Conservation (phyloP, 2,797 vertebrate species). For the Cyclura pinguis region DNA sequence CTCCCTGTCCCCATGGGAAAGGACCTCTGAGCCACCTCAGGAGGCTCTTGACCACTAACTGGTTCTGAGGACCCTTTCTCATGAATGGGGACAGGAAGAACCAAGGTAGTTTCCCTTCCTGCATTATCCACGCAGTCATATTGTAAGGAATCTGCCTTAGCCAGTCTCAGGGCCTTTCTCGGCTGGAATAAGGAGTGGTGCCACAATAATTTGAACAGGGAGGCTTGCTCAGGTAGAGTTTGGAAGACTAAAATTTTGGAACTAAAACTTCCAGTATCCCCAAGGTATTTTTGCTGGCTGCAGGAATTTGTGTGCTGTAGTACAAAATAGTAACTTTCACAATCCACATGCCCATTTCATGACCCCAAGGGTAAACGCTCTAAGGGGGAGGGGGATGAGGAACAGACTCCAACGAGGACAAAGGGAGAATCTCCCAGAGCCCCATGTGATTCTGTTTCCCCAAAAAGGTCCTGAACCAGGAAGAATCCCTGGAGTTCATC, state of each 20-base stretch:
- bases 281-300: no score
- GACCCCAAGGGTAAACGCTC: not conserved
- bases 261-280: no score
- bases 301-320: no score
- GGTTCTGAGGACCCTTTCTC: not conserved
- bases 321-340: no score
- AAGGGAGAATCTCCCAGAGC: not conserved
- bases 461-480: not conserved
- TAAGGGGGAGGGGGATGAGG: no score
- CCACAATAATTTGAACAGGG: not conserved
- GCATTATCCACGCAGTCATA: not conserved
- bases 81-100: not conserved
- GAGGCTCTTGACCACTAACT: not conserved
- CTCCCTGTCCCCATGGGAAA: no score
- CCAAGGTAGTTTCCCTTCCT: not conserved
- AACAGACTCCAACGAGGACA: not conserved
- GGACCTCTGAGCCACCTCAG: no score
- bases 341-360: no score
- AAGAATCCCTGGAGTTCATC: not conserved
- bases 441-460: not conserved
- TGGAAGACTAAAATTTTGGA: no score
- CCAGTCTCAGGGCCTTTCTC: no score
- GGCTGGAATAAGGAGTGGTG: not conserved
- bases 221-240: not conserved
- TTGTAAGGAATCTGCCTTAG: not conserved